Conservation (phyloP, 2,888 invertebrate genomes). For the Lasioglossum vierecki region DNA sequence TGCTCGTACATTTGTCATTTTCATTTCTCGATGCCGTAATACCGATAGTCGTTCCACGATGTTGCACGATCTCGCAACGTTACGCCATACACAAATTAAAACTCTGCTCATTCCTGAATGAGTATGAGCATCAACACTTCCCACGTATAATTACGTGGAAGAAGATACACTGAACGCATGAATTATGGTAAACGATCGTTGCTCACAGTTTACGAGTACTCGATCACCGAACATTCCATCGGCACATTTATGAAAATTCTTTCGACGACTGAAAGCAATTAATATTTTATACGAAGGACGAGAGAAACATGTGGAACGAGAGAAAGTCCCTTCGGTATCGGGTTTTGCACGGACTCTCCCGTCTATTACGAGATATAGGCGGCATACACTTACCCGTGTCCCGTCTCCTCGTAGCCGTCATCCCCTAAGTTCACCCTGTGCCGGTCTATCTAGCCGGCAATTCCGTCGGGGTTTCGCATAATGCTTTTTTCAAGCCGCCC, state of each 20-base stretch:
- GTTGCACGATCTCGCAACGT: too few relatives aligned
- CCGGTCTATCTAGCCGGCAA: conserved; percentile 55
- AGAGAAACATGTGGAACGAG: conserved; percentile 50
- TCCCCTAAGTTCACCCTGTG: conserved; percentile 35
- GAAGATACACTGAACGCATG: background rate
- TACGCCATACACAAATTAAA: too few relatives aligned
- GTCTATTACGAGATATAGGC: conserved; percentile 52
- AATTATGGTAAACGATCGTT: background rate
- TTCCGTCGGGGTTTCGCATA: conserved; percentile 68
- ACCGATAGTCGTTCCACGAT: too few relatives aligned
- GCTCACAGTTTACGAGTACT: background rate
- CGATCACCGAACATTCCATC: background rate
- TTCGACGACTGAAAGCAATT: background rate
- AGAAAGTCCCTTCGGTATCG: conserved; percentile 50
- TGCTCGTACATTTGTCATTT: too few relatives aligned
- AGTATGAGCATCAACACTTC: too few relatives aligned
- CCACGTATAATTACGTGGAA: background rate
- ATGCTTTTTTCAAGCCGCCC: conserved; percentile 66
- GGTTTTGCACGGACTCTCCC: background rate
- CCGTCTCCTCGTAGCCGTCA: conserved; percentile 35
- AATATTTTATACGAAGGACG: background rate
- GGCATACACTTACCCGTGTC: conserved; percentile 31
- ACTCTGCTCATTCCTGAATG: too few relatives aligned
- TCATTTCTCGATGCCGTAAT: too few relatives aligned
- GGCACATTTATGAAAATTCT: background rate